These are phyloP conservation scores for Cranoglanis bouderius DNA, from an alignment of 2,113 vertebrate species.

Conservation along the genomic window DNA sequence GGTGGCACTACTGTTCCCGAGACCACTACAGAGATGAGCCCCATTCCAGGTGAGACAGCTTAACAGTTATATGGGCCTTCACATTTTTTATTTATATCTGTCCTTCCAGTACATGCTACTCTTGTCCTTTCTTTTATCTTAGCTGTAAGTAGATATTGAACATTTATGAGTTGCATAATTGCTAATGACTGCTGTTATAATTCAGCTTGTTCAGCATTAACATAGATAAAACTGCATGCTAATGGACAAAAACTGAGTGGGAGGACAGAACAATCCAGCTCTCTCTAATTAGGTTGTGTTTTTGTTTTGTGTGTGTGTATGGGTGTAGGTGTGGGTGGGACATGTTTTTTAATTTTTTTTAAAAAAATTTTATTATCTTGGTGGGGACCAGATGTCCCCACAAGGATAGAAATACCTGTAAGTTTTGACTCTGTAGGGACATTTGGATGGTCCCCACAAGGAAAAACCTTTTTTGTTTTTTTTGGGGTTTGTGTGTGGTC, in stretches of 20 bases:
- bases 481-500: slow-evolving; percentile 49
- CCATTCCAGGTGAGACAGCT: slow-evolving; percentile 39
- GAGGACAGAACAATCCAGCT: slow-evolving; percentile 31
- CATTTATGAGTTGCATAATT: slow-evolving; percentile 26
- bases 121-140: not conserved
- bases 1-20: slow-evolving; percentile 47
- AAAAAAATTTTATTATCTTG: not conserved
- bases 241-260: slow-evolving; percentile 32
- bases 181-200: slow-evolving; percentile 21
- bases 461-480: too few relatives aligned
- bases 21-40: slow-evolving; percentile 44
- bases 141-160: not conserved
- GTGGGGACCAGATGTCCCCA: not conserved
- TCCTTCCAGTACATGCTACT: too few relatives aligned
- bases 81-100: not conserved
- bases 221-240: slow-evolving; percentile 30
- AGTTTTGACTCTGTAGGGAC: not conserved
- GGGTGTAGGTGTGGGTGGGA: slow-evolving; percentile 39
- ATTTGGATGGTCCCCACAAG: not conserved
- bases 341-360: not conserved
- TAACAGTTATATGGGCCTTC: not conserved
- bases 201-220: slow-evolving; percentile 50
- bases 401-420: not conserved
- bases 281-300: slow-evolving; percentile 41
- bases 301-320: slow-evolving; percentile 29